phyloP scores from a whole-genome alignment of 2,888 invertebrate genomes.

The Watsonalla binaria region DNA sequence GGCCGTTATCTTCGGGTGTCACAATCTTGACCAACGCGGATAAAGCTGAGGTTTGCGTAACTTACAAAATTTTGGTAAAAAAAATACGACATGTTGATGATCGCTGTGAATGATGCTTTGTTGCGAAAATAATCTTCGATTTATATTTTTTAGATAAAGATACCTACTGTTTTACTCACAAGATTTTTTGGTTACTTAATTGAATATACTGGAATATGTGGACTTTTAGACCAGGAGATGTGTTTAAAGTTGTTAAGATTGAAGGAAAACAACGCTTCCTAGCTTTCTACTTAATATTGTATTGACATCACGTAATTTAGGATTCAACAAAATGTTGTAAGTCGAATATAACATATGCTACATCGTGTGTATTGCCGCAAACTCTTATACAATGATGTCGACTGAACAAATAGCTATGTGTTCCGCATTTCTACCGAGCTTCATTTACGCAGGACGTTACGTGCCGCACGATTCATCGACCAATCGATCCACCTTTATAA shows the following conservation, averaged over 20 bases:
- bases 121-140: constrained; percentile 29
- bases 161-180: not conserved
- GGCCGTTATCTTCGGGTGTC: constrained; percentile 41
- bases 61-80: constrained; percentile 29
- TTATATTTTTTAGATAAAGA: constrained; percentile 17
- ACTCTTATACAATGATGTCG: constrained; percentile 77
- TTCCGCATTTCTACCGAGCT: constrained; percentile 77
- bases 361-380: constrained; percentile 65
- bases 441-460: constrained; percentile 70
- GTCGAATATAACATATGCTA: constrained; percentile 73
- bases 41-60: constrained; percentile 39
- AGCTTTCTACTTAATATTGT: constrained; percentile 52
- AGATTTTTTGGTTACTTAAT: not conserved
- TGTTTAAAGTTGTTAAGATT: constrained; percentile 21
- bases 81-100: constrained; percentile 22
- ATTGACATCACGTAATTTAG: constrained; percentile 71
- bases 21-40: constrained; percentile 40
- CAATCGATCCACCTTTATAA: constrained; percentile 28
- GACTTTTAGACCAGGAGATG: not conserved
- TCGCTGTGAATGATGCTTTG: constrained; percentile 28
- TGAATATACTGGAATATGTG: not conserved
- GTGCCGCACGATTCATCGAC: constrained; percentile 40
- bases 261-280: constrained; percentile 21
- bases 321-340: constrained; percentile 73
- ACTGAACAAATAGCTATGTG: constrained; percentile 75